Evolutionary conservation across 2,797 vertebrate genomes (phyloP).

Genomic region (Anabacerthia variegaticeps): DNA sequence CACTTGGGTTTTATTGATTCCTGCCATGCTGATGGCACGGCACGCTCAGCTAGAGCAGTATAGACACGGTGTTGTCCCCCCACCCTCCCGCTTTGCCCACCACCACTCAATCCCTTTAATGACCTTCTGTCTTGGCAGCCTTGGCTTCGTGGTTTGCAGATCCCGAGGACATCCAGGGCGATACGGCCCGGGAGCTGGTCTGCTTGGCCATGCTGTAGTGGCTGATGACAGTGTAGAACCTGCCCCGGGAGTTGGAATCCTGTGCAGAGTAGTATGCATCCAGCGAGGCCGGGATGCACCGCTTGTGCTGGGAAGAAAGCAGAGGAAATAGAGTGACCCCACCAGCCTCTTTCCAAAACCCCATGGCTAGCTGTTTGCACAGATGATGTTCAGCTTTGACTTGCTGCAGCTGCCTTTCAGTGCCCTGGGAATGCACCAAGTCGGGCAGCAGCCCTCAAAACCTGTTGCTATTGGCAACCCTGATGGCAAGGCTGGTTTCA

Average conservation of each 20-base stretch:
- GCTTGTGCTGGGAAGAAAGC: constrained; percentile 86
- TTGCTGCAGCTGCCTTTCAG: not conserved
- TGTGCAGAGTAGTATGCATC: constrained; percentile 96
- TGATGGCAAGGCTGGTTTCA: not conserved
- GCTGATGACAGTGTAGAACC: constrained; percentile 99
- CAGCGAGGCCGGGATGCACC: constrained; percentile 95
- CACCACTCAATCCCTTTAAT: constrained; percentile 76
- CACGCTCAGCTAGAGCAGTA: constrained; percentile 56
- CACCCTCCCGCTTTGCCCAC: not conserved
- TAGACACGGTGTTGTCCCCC: constrained; percentile 5
- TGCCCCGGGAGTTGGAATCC: constrained; percentile 92
- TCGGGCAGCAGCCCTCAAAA: not conserved
- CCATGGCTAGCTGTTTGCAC: not conserved
- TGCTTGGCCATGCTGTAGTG: constrained; percentile 99
- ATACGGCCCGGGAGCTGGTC: constrained; percentile 93
- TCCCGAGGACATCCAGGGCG: constrained; percentile 92
- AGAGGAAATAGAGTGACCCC: not conserved
- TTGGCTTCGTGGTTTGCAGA: constrained; percentile 86
- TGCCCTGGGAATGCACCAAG: not conserved
- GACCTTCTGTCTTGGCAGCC: constrained; percentile 87
- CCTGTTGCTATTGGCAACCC: constrained; percentile 10
- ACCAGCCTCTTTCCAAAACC: not conserved
- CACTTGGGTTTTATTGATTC: constrained; percentile 31
- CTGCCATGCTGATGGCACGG: constrained; percentile 40
- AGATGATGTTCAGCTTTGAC: not conserved